A percentile compares a stretch with the other conserved stretches of the same genome.
Evolutionary conservation across 2,888 invertebrate species (phyloP).

Genomic region (Bellardia bayeri): DNA sequence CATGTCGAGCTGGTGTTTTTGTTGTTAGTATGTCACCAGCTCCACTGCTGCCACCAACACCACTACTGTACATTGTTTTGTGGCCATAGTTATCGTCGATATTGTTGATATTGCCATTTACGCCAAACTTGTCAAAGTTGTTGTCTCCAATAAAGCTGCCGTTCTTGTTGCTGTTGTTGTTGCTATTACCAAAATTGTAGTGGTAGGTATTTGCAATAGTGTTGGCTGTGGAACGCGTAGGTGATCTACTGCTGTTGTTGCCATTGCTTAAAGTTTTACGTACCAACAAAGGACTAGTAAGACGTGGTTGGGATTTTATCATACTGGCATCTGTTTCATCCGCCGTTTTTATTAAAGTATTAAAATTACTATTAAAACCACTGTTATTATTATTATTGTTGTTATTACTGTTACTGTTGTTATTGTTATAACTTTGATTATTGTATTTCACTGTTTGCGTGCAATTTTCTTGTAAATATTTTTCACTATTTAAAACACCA

Average conservation of each 20-base stretch:
- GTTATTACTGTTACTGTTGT: conserved; percentile 68
- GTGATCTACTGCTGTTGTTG: conserved; percentile 71
- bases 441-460: conserved; percentile 69
- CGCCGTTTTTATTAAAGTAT: conserved; percentile 40
- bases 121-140: conserved; percentile 72
- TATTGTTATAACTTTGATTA: conserved; percentile 51
- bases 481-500: conserved; percentile 54
- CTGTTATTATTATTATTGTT: conserved; percentile 56
- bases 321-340: conserved; percentile 82
- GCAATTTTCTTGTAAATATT: conserved; percentile 60
- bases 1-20: conserved; percentile 82
- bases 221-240: conserved; percentile 75
- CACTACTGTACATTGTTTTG: conserved; percentile 60
- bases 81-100: conserved; percentile 59
- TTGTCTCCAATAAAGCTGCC: conserved; percentile 68
- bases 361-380: conserved; percentile 29
- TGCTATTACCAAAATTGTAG: conserved; percentile 76
- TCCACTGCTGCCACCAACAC: conserved; percentile 42
- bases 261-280: conserved; percentile 87
- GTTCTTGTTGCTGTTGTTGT: conserved; percentile 50
- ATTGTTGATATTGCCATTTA: conserved; percentile 71
- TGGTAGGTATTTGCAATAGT: conserved; percentile 80
- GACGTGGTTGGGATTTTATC: conserved; percentile 89
- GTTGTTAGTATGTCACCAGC: conserved; percentile 59
- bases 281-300: conserved; percentile 93